Conservation (phyloP, 2,113 vertebrate species). For the Brachionichthys hirsutus region DNA sequence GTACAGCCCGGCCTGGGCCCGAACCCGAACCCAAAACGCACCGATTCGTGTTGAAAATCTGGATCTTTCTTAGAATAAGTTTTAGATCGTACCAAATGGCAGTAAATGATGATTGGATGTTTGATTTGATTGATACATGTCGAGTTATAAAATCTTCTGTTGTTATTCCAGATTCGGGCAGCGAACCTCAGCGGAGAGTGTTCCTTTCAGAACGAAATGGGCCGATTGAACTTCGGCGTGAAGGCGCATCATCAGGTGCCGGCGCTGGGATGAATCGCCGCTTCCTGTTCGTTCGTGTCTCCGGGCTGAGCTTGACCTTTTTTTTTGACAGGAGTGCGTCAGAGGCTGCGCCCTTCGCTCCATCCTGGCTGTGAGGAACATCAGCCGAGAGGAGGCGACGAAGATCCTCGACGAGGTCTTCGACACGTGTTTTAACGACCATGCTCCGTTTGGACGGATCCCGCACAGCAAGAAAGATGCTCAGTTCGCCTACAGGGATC, state of each 20-base stretch:
- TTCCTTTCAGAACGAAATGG: slow-evolving; percentile 84
- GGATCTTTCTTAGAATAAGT: too few relatives aligned
- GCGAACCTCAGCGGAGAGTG: slow-evolving; percentile 98
- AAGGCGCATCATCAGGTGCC: slow-evolving; percentile 93
- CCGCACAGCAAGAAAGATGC: slow-evolving; percentile 87
- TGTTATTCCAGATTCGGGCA: slow-evolving; percentile 85
- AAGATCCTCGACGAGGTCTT: slow-evolving; percentile 93
- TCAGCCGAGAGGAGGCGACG: slow-evolving; percentile 83
- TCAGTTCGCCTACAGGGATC: slow-evolving; percentile 84
- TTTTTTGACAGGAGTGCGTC: slow-evolving; percentile 83
- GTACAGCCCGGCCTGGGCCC: too few relatives aligned
- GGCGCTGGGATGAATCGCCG: neutral
- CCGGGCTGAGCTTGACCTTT: neutral
- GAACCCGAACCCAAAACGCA: too few relatives aligned
- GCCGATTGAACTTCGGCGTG: slow-evolving; percentile 88
- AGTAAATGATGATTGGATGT: too few relatives aligned
- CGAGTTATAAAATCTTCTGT: slow-evolving; percentile 1
- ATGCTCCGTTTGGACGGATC: slow-evolving; percentile 91
- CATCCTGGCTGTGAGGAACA: slow-evolving; percentile 90
- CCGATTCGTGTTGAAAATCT: too few relatives aligned
- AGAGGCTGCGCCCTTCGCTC: slow-evolving; percentile 88
- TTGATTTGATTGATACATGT: too few relatives aligned
- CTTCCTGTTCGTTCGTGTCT: neutral
- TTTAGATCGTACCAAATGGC: too few relatives aligned
- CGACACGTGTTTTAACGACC: slow-evolving; percentile 91